A percentile compares a stretch with the other conserved stretches of the same genome.
Evolutionary conservation across 2,888 invertebrate species (phyloP).

Genomic region (Sturmia bella): DNA sequence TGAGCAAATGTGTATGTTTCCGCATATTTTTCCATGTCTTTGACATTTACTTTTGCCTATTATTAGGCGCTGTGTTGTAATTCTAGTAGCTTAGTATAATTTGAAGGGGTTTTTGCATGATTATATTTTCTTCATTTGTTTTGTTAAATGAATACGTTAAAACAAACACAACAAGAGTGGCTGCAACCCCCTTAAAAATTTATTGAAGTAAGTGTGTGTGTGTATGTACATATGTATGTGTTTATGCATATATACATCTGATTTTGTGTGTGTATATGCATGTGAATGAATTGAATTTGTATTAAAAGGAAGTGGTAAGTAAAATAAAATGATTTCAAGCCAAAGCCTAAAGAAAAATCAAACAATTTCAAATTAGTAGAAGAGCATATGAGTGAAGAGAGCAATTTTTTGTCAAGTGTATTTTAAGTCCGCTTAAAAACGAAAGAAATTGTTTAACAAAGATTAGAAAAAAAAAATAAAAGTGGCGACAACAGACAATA

Average conservation of each 20-base stretch:
- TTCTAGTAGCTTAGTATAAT: conserved; percentile 54
- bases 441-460: neutral
- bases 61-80: conserved; percentile 62
- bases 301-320: conserved; percentile 57
- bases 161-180: conserved; percentile 1
- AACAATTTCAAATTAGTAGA: neutral
- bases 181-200: conserved; percentile 17
- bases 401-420: conserved; percentile 33
- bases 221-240: neutral
- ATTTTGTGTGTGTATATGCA: conserved; percentile 23
- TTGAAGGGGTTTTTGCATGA: conserved; percentile 58
- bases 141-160: conserved; percentile 52
- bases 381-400: conserved; percentile 31
- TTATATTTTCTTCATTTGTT: conserved; percentile 63
- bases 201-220: neutral
- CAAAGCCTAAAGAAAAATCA: conserved; percentile 4
- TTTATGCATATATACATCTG: neutral
- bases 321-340: conserved; percentile 9
- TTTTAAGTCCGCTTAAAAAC: conserved; percentile 5
- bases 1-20: neutral
- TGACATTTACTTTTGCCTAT: conserved; percentile 66
- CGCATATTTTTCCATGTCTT: conserved; percentile 17
- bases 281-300: conserved; percentile 63
- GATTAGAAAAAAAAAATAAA: neutral
- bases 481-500: conserved; percentile 1